A percentile compares a stretch with the other conserved stretches of the same genome.
Conservation (phyloP, 2,888 invertebrate genomes). For the Cyaniris semiargus region DNA sequence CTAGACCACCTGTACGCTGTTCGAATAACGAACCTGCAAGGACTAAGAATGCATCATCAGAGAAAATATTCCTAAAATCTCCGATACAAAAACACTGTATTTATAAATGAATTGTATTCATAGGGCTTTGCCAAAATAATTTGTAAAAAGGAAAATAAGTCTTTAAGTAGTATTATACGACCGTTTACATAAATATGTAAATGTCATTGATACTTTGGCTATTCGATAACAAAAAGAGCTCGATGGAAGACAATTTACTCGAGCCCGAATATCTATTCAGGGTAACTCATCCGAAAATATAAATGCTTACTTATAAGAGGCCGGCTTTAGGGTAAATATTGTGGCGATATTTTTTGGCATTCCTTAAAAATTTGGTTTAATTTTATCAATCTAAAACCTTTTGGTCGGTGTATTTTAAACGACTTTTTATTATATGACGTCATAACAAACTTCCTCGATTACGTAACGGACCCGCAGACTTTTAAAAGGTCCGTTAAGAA, state of each 20-base stretch:
- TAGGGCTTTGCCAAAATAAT: background rate
- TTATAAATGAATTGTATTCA: background rate
- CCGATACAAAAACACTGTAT: background rate
- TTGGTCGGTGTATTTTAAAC: background rate
- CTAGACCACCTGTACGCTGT: background rate
- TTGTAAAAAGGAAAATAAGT: background rate
- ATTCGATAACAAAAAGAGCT: background rate
- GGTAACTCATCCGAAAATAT: constrained; percentile 6
- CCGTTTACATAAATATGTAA: constrained; percentile 16
- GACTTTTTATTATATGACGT: background rate
- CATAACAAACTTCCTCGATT: background rate
- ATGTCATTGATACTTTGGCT: constrained; percentile 13
- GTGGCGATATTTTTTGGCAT: background rate
- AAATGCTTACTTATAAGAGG: background rate
- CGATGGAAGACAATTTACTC: constrained; percentile 6
- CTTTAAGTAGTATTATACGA: background rate
- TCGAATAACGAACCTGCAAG: background rate
- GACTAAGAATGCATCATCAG: background rate
- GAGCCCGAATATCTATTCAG: background rate
- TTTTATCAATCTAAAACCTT: too few relatives aligned
- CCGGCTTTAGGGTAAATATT: background rate
- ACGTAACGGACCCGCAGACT: background rate
- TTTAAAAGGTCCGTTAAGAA: background rate
- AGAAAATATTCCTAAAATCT: background rate
- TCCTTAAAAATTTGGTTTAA: background rate